phyloP scores from a whole-genome alignment of 2,797 vertebrate species.

The Ara ararauna region DNA sequence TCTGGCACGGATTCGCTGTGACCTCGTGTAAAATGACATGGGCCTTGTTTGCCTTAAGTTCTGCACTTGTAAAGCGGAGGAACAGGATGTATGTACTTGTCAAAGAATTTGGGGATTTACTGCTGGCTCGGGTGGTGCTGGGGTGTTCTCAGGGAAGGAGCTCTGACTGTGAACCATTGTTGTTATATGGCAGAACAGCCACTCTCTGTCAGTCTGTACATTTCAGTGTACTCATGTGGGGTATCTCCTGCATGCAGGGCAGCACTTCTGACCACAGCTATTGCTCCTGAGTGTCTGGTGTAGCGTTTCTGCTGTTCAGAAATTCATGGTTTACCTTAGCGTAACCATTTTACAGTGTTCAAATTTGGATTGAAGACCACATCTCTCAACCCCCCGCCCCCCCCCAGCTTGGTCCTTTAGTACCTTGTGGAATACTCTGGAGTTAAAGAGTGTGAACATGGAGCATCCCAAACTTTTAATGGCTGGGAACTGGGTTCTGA shows the following conservation, averaged over 20 bases:
- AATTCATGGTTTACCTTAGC: neutral
- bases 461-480: neutral
- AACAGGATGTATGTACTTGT: conserved; percentile 29
- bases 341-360: neutral
- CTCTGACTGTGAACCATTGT: rapidly evolving
- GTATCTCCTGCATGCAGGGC: neutral
- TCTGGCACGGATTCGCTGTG: neutral
- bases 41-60: neutral
- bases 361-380: neutral
- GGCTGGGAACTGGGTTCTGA: neutral
- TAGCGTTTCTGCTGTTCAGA: neutral
- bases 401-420: neutral
- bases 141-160: neutral
- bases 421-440: neutral
- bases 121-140: neutral
- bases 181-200: neutral
- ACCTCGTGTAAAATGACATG: neutral
- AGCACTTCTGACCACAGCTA: neutral
- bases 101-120: conserved; percentile 23
- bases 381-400: neutral
- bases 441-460: neutral
- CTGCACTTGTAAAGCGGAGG: neutral
- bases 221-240: neutral
- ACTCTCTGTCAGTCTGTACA: neutral
- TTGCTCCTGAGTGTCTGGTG: neutral